Conservation (phyloP, 2,113 vertebrate genomes). For the Sceloporus undulatus region DNA sequence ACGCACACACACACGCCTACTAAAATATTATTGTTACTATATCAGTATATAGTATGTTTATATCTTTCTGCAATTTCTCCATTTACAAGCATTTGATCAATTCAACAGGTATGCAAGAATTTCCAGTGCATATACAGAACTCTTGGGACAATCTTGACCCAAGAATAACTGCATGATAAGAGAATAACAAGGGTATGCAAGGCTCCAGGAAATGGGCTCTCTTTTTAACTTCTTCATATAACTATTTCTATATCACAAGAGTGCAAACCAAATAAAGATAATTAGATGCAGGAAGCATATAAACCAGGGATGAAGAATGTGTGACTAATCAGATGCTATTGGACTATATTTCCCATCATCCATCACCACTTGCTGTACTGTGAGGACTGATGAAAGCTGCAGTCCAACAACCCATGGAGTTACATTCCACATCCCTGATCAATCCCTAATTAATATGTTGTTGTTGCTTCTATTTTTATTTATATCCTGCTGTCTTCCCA, state of each 20-base stretch:
- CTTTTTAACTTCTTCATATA: no score
- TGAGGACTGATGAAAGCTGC: no score
- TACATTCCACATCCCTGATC: no score
- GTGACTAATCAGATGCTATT: no score
- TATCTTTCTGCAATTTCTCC: conserved; percentile 32
- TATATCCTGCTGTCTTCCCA: not conserved
- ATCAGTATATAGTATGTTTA: not conserved
- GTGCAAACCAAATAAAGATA: not conserved
- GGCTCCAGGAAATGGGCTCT: not conserved
- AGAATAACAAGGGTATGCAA: no score
- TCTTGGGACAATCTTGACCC: not conserved
- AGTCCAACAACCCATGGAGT: no score
- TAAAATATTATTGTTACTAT: not conserved
- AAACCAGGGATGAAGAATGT: no score
- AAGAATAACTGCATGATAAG: no score
- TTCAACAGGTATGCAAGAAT: conserved; percentile 19
- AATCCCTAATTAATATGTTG: no score
- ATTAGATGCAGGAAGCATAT: not conserved
- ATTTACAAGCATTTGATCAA: conserved; percentile 45
- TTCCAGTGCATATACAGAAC: conserved; percentile 15
- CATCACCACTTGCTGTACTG: no score
- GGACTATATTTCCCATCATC: no score
- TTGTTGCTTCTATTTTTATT: no score
- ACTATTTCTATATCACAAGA: not conserved
- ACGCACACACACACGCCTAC: not conserved